These are phyloP conservation scores for Porphyrio hochstetteri DNA, from an alignment of 2,113 vertebrate genomes.

Conservation along the genomic window DNA sequence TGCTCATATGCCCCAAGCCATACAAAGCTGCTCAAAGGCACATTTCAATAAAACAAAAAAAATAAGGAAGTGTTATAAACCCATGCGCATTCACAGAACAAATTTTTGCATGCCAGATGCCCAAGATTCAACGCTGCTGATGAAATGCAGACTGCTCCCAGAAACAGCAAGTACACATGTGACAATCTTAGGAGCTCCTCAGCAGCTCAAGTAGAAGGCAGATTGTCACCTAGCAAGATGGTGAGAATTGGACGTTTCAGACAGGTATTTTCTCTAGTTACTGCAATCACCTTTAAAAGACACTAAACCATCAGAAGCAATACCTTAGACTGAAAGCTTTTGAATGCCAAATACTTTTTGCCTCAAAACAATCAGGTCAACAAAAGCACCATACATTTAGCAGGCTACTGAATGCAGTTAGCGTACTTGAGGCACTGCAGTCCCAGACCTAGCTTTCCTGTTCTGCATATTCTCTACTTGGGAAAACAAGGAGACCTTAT, in stretches of 20 bases:
- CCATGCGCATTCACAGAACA: background rate
- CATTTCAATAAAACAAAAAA: slow-evolving; percentile 16
- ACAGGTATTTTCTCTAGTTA: background rate
- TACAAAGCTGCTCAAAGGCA: slow-evolving; percentile 19
- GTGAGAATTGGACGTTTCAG: background rate
- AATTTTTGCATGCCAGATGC: slow-evolving; percentile 12
- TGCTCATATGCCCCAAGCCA: background rate
- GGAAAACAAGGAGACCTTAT: background rate
- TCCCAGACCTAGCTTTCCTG: background rate
- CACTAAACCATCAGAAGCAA: background rate
- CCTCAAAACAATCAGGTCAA: background rate
- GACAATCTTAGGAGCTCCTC: background rate
- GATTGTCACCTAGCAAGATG: background rate
- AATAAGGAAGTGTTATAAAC: background rate
- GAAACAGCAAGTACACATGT: background rate
- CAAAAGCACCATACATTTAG: background rate
- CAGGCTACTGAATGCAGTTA: background rate
- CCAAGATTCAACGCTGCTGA: background rate
- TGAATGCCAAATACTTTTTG: background rate
- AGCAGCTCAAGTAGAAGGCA: background rate
- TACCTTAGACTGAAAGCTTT: background rate
- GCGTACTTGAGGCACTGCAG: background rate
- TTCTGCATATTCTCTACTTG: background rate
- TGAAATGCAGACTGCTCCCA: background rate
- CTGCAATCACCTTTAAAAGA: background rate